phyloP scores from a whole-genome alignment of 1,140 invertebrate genomes.

The Caenorhabditis briggsae region DNA sequence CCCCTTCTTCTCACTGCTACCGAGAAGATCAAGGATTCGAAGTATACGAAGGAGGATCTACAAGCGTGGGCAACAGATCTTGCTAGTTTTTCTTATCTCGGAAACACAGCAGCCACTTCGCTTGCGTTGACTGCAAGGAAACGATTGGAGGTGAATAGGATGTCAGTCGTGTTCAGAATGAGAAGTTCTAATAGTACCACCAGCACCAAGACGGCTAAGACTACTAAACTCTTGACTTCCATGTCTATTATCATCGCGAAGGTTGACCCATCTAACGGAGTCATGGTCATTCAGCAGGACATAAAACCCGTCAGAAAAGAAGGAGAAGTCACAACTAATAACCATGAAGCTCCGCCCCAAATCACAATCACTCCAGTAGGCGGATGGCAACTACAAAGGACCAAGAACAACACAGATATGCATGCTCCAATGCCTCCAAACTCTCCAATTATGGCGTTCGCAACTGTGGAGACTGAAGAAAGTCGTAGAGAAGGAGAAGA shows the following conservation, averaged over 20 bases:
- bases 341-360: constrained; percentile 5
- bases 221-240: constrained; percentile 37
- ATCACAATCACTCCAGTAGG: constrained; percentile 12
- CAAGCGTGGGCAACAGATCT: constrained; percentile 76
- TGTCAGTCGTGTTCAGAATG: constrained; percentile 22
- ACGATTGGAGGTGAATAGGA: constrained; percentile 36
- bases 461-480: constrained; percentile 26
- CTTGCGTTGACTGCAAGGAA: not conserved
- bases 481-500: constrained; percentile 53
- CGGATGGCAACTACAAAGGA: constrained; percentile 26
- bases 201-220: constrained; percentile 46
- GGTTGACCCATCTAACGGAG: constrained; percentile 12
- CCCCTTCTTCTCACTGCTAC: constrained; percentile 69
- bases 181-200: constrained; percentile 2
- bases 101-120: not conserved
- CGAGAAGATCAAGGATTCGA: constrained; percentile 73
- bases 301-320: constrained; percentile 14
- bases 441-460: constrained; percentile 49
- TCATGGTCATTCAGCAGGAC: not conserved
- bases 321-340: not conserved
- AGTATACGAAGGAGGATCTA: constrained; percentile 75
- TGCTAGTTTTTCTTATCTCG: constrained; percentile 53
- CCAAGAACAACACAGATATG: constrained; percentile 63
- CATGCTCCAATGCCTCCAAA: constrained; percentile 49
- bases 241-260: constrained; percentile 21